Evolutionary conservation across 2,888 invertebrate species (phyloP).

Genomic region (Gymnoscelis rufifasciata): DNA sequence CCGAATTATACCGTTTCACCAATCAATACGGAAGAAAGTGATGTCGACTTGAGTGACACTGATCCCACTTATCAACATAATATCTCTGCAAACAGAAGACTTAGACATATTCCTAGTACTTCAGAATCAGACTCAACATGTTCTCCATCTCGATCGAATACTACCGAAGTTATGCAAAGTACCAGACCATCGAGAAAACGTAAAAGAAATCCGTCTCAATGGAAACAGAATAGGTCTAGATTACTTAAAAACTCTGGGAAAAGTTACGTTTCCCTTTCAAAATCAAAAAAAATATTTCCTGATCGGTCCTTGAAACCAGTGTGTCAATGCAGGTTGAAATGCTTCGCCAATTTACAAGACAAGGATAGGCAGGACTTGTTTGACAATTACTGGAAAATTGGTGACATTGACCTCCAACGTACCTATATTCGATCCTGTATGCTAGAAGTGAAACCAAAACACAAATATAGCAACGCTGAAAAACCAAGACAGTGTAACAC

Average conservation of each 20-base stretch:
- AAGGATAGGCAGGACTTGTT: not conserved
- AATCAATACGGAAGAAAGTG: not conserved
- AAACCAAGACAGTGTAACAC: conserved; percentile 24
- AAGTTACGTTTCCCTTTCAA: not conserved
- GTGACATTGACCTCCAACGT: conserved; percentile 1
- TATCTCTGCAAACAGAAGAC: not conserved
- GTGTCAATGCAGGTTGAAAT: conserved; percentile 1
- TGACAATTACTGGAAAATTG: not conserved
- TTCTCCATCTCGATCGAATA: conserved; percentile 2
- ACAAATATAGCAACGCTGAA: conserved; percentile 25
- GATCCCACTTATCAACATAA: not conserved
- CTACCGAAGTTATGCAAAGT: not conserved
- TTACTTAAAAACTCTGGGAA: not conserved
- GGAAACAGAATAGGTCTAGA: not conserved
- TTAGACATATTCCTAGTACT: not conserved
- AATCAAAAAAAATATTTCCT: not conserved
- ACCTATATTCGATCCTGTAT: conserved; percentile 20
- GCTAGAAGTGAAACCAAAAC: conserved; percentile 20
- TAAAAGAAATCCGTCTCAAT: conserved; percentile 13
- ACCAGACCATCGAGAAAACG: conserved; percentile 12
- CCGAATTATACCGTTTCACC: not conserved
- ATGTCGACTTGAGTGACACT: not conserved
- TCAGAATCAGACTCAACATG: not conserved
- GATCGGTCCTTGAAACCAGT: not conserved
- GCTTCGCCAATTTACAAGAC: conserved; percentile 2